Evolutionary conservation across 2,797 vertebrate species (phyloP), one percentile per base, ranked within the genome.

Genomic region (Buphagus erythrorhynchus): DNA sequence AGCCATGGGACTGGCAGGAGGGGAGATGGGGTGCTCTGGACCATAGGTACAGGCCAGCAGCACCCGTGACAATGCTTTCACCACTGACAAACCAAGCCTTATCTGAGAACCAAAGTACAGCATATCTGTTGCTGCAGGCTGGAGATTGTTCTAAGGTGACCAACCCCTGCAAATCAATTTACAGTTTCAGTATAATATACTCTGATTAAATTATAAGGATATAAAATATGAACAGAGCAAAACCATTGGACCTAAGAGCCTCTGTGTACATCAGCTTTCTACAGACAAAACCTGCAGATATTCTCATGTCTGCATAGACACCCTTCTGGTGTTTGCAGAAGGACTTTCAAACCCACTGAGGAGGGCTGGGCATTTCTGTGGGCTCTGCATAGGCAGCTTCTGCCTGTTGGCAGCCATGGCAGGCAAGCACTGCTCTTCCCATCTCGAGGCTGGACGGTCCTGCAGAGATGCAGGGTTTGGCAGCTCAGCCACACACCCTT

Each of bases 131-230:
- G 25, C 69, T 78, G 73, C 48, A 35, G 63, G 63, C 66, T 94
- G 93, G 91, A 81, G 55, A 8, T 86, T 72, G 84, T 84, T 94
- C 96, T 68, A 69, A 81, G 82, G 48, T 91, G 95, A 95, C 85
- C 94, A 94, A 75, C 65, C 85, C 86, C 83, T 65, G 88, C 62
- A 86, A 94, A 95, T 80, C 63, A 86, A 68, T 94, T 90, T 88
- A 77, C 35, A 49, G 25, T 80, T 91, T 65, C 65, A 84, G 33
- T 8, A 1, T 31, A 51, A 66, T 61, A 46, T 5, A 3, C 52
- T 59, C 76, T 78, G 57, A 73, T 88, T 67, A 20, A 69, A 45
- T 65, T 77, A 51, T 26, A 63, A 72, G 62, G 67, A 20, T 42
- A 55, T 75, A 66, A 92, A 92, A 83, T 40, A 49, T 3, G 38